Evolutionary conservation across 2,113 vertebrate species (phyloP), one percentile per base, ranked within the genome.

Genomic region (Callopanchax toddi): DNA sequence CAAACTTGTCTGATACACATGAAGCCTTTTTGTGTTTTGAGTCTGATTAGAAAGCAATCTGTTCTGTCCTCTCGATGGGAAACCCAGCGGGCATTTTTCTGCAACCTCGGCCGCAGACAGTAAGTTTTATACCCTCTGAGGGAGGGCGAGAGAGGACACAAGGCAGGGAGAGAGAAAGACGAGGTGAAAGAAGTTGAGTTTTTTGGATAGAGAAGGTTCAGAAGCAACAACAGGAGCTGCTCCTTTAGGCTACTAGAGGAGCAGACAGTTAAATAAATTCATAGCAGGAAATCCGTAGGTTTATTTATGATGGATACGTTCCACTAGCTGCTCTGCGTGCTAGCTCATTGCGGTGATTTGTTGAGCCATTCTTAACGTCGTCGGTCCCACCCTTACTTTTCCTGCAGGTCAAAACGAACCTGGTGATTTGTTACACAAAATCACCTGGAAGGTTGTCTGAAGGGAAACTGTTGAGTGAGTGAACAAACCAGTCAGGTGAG

Each of bases 71-170:
- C 43, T 65, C 42, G 6, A 48, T 11, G n/a, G 55, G 43, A 56
- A 73, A 60, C 44, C 4, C 4, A 37, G 21, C 1, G 23, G 29
- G 46, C 13, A 16, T 71, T 65, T 71, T 61, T 56, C 52, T 67
- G 39, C 37, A n/a, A 57, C 67, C 40, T 52, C 44, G 18, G 64
- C 62, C 63, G 36, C 60, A 51, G 40, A 60, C 50, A 20, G 46
- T 62, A 46, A 82, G 62, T 68, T 82, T 78, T 76, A 84, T 73
- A 50, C 67, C 52, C 73, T 60, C 81, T 54, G 39, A 84, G 81
- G 74, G 74, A 83, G 57, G 51, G 29, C 0, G 26, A 77, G 39
- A 57, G 67, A 73, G 71, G 69, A 83, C 51, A 11, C 29, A 56
- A 29, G 25, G 65, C 43, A 63, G 18, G 18, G 16, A 37, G 11